Evolutionary conservation across 2,888 invertebrate species (phyloP).

Genomic region (Acanthoscelides obtectus): DNA sequence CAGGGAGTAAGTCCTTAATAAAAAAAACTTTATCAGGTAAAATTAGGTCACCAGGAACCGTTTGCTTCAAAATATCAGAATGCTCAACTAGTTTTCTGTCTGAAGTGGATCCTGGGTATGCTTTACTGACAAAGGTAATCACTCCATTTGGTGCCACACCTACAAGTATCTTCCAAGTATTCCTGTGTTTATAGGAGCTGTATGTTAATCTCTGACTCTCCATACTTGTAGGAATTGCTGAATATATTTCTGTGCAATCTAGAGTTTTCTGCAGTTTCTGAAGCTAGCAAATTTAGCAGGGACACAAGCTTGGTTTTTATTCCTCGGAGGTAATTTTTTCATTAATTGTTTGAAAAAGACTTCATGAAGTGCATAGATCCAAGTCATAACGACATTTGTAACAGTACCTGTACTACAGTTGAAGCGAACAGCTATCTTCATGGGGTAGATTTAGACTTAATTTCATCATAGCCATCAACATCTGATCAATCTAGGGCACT

Average conservation of each 20-base stretch:
- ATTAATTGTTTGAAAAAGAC: slow-evolving; percentile 23
- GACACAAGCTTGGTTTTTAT: slow-evolving; percentile 22
- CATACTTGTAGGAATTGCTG: slow-evolving; percentile 13
- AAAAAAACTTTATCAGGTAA: background rate
- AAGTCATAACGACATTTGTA: slow-evolving; percentile 21
- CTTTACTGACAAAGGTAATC: background rate
- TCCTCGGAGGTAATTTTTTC: slow-evolving; percentile 17
- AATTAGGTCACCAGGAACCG: background rate
- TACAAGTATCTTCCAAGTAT: background rate
- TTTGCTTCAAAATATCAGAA: background rate
- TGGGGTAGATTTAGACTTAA: slow-evolving; percentile 19
- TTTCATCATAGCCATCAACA: slow-evolving; percentile 23
- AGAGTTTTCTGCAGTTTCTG: slow-evolving; percentile 23
- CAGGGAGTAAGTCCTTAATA: background rate
- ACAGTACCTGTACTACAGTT: slow-evolving; percentile 16
- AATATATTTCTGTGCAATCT: slow-evolving; percentile 21
- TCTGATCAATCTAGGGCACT: slow-evolving; percentile 8
- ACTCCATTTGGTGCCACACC: slow-evolving; percentile 4
- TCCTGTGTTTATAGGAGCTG: background rate
- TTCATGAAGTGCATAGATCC: slow-evolving; percentile 24
- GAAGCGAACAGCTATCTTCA: slow-evolving; percentile 21
- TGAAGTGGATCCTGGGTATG: background rate
- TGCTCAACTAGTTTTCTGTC: background rate
- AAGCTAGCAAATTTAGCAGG: slow-evolving; percentile 20
- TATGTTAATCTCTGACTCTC: slow-evolving; percentile 2